Base-by-base conservation (phyloP, 2,113 vertebrate species). In the Lepisosteus oculatus region DNA sequence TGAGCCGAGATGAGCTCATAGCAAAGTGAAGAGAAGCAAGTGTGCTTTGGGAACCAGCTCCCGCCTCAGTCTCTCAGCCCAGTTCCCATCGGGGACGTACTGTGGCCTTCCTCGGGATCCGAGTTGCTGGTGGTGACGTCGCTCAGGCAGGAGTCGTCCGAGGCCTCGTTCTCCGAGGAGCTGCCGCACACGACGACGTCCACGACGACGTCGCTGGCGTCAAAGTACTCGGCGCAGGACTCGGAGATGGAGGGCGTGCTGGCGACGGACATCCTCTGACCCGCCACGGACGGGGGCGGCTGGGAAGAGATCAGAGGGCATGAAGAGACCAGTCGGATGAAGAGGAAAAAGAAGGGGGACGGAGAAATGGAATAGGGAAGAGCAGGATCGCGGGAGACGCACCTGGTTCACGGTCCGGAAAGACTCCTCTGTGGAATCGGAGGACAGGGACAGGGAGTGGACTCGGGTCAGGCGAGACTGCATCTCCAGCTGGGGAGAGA, bases 391-490 rank as follows among this genome's bases (percentile, higher is more conserved):
- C 0, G 47, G 5, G 47, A 51, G 3, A 86, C 87, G 81, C 64
- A 97, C 95, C 94, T 95, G 93, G n/a, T 95, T 91, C 64, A 96
- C 91, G 47, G 95, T 96, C 76, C 91, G 92, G 43, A 94, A 95
- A 73, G 94, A 95, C 71, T 93, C 93, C 1, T 94, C 91, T 0
- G 94, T 89, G 73, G 95, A 94, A 70, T 95, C 94, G 0, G 94
- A 95, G 77, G 95, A 95, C 72, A 93, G 64, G 6, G 96, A 97
- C 57, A 95, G 82, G 0, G 95, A 95, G 76, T 96, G 96, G 83
- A 96, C 93, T 82, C 94, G 94, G 73, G 86, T 94, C 68, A 91
- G 85, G 81, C 81, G 89, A 2, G 90, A 86, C 61, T 90, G 86
- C 47, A 90, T 76, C 75, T 94, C 94, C 55, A 92, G 71, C 89